Percentiles rank a stretch among this genome's conserved stretches.
Conservation (phyloP, 2,888 invertebrate genomes). For the Cheilosia soror region DNA sequence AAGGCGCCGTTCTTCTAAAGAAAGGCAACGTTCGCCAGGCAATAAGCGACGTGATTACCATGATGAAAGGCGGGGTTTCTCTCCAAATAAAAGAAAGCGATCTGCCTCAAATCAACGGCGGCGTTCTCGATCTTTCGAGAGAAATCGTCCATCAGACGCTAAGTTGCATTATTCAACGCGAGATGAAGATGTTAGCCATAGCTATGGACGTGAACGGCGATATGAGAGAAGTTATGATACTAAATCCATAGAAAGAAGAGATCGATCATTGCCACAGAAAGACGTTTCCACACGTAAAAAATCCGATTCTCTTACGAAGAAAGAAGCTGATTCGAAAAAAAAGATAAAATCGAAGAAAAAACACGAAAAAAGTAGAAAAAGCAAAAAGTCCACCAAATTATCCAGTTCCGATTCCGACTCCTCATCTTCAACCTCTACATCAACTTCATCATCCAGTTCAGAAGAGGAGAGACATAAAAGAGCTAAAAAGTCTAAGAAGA, state of each 20-base stretch:
- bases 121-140: neutral
- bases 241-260: neutral
- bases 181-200: neutral
- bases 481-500: conserved; percentile 76
- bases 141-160: neutral
- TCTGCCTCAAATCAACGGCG: conserved; percentile 4
- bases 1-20: neutral
- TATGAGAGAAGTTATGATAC: neutral
- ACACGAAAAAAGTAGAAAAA: conserved; percentile 54
- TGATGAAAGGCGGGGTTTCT: neutral
- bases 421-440: conserved; percentile 48
- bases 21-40: conserved; percentile 4
- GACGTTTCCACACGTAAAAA: neutral
- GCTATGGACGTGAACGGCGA: neutral
- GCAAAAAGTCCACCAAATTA: conserved; percentile 69
- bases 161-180: neutral
- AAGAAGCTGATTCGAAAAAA: neutral
- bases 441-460: conserved; percentile 75
- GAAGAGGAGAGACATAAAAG: conserved; percentile 77
- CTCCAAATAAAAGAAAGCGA: neutral
- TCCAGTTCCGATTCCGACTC: conserved; percentile 63
- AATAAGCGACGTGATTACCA: neutral
- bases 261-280: neutral
- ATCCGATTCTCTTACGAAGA: neutral
- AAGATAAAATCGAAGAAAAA: conserved; percentile 47